Percentiles rank a stretch among this genome's conserved stretches.
These are phyloP conservation scores for Erebia palarica DNA, from an alignment of 2,888 invertebrate species.

Conservation along the genomic window DNA sequence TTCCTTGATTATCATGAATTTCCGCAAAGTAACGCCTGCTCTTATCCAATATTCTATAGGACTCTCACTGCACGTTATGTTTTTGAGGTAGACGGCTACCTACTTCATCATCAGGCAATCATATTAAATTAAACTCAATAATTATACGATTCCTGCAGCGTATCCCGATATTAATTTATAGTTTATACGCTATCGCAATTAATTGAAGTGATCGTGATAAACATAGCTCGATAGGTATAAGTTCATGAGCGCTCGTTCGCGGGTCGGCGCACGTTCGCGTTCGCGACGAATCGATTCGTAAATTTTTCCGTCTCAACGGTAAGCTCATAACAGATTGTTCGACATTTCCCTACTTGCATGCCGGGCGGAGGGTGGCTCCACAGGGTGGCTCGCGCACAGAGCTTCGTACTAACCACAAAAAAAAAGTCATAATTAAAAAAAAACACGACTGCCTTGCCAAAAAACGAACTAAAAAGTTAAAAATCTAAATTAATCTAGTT, in stretches of 20 bases:
- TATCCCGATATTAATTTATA: slow-evolving; percentile 11
- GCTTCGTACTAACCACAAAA: too few relatives aligned
- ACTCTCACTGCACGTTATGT: too few relatives aligned
- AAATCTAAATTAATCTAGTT: too few relatives aligned
- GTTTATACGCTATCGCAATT: slow-evolving; percentile 15
- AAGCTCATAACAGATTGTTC: slow-evolving; percentile 31
- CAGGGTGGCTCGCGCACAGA: slow-evolving; percentile 16
- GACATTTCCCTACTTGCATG: slow-evolving; percentile 31
- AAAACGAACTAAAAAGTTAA: too few relatives aligned
- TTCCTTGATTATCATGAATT: too few relatives aligned
- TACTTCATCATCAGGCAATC: slow-evolving; percentile 8
- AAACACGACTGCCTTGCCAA: too few relatives aligned
- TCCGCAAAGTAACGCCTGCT: too few relatives aligned
- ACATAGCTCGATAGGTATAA: neutral
- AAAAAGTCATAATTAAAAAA: too few relatives aligned
- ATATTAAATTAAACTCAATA: slow-evolving; percentile 11
- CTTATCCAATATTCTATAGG: too few relatives aligned
- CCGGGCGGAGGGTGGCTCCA: slow-evolving; percentile 18
- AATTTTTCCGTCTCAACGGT: slow-evolving; percentile 28
- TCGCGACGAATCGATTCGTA: slow-evolving; percentile 25
- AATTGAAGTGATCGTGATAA: slow-evolving; percentile 19
- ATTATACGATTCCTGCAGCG: slow-evolving; percentile 1
- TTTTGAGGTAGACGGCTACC: neutral
- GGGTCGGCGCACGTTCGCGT: slow-evolving; percentile 12
- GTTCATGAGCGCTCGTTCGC: neutral